Evolutionary conservation across 2,888 invertebrate genomes (phyloP).

Genomic region (Nephrotoma appendiculata): DNA sequence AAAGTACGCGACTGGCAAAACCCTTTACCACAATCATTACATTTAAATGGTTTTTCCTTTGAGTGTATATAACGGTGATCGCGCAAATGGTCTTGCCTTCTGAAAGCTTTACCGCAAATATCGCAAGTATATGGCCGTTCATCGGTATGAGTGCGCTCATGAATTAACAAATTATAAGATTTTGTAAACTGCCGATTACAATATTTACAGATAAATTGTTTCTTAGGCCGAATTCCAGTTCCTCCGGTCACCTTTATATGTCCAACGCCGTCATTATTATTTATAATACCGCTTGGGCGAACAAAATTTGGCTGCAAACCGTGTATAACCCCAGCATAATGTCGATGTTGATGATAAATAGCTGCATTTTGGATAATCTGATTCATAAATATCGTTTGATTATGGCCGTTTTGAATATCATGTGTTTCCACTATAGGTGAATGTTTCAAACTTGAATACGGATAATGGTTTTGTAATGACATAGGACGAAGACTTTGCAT

Average conservation of each 20-base stretch:
- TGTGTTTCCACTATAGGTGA: not conserved
- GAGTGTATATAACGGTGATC: slow-evolving; percentile 95
- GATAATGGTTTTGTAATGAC: slow-evolving; percentile 16
- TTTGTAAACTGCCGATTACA: slow-evolving; percentile 96
- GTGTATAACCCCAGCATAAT: slow-evolving; percentile 16
- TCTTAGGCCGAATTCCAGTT: slow-evolving; percentile 50
- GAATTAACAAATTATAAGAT: slow-evolving; percentile 93
- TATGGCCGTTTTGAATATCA: slow-evolving; percentile 20
- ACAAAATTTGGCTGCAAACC: slow-evolving; percentile 11
- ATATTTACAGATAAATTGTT: slow-evolving; percentile 93
- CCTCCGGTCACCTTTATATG: slow-evolving; percentile 40
- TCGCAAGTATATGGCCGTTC: slow-evolving; percentile 94
- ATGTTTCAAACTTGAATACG: not conserved
- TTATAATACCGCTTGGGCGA: slow-evolving; percentile 27
- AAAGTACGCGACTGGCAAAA: slow-evolving; percentile 95
- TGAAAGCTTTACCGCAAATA: slow-evolving; percentile 90
- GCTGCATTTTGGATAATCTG: slow-evolving; percentile 55
- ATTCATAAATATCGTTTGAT: slow-evolving; percentile 48
- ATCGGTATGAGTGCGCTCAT: slow-evolving; percentile 93
- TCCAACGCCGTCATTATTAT: slow-evolving; percentile 37
- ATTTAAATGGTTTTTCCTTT: slow-evolving; percentile 97
- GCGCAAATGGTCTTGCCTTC: slow-evolving; percentile 85
- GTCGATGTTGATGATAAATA: slow-evolving; percentile 40
- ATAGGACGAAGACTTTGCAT: slow-evolving; percentile 18
- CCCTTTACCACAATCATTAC: slow-evolving; percentile 91